Evolutionary conservation across 2,888 invertebrate genomes (phyloP), one percentile per base, ranked within the genome.

Genomic region (Drosophila picticornis): DNA sequence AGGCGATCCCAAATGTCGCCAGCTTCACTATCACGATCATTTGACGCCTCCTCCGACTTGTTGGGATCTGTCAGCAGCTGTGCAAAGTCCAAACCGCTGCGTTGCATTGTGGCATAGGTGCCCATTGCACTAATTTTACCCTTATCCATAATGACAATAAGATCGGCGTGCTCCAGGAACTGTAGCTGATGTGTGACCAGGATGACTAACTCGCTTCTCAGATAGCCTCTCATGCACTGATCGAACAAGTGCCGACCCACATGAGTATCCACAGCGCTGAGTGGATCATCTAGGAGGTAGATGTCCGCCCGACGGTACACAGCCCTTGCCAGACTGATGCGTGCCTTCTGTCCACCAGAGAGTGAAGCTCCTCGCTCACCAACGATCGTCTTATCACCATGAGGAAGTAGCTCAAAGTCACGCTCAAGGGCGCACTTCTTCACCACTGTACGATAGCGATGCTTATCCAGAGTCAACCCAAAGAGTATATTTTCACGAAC

Each of bases 241-340:
- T 98, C 97, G 93, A 98, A 98, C 87, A 98, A 94, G 92, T 97
- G 97, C 19, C 96, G 95, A 4, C 97, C 97, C 1, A 98, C 98
- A 91, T 97, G 97, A 0, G 97, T 95, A 94, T 98, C 98, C 29
- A 98, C 98, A 0, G 98, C 98, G 63, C 97, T 96, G 56, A 98
- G 94, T 0, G 98, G 98, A 94, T 98, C 98, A 93, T 98, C 98
- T 60, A 98, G 93, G 19, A 98, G 93, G 91, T 97, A 98, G 77
- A 98, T 96, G 87, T 97, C 97, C 0, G 97, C 96, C 68, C 97
- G 95, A 67, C 96, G 96, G 93, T 98, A 98, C 0, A 98, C 96
- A 0, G 97, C 96, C 82, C 98, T 95, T 0, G 97, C 98, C 52
- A 99, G 94, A 63, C 97, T 97, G 66, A 99, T 96, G 82, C 98